Evolutionary conservation across 2,797 vertebrate species (phyloP).

Genomic region (Lerista edwardsae): DNA sequence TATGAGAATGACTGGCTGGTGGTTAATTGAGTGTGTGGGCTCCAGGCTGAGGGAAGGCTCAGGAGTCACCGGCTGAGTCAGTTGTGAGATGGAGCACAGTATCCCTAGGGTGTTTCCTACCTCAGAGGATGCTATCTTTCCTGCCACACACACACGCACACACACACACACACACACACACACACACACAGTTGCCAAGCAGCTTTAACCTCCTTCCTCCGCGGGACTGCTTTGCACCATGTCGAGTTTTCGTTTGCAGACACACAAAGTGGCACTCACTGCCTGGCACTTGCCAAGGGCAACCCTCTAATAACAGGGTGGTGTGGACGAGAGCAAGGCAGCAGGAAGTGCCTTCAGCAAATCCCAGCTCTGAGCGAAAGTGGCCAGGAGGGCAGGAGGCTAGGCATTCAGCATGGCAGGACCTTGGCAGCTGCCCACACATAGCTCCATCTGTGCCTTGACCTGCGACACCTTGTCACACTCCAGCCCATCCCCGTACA

Average conservation of each 20-base stretch:
- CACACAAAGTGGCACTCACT: slow-evolving; percentile 1
- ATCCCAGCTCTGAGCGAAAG: background rate
- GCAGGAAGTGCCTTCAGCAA: background rate
- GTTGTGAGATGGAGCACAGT: background rate
- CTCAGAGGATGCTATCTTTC: background rate
- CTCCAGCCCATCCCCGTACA: background rate
- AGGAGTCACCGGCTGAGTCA: background rate
- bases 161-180: too few relatives aligned
- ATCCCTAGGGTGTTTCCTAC: background rate
- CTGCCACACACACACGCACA: background rate
- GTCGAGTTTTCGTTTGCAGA: background rate
- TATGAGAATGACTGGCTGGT: background rate
- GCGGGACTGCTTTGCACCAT: background rate
- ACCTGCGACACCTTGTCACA: slow-evolving; percentile 11
- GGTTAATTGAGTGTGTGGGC: background rate
- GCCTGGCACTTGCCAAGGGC: background rate
- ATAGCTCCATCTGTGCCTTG: background rate
- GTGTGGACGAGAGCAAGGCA: background rate
- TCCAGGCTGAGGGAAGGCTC: background rate
- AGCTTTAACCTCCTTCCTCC: background rate
- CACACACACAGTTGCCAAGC: background rate
- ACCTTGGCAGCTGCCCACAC: background rate
- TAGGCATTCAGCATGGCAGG: background rate
- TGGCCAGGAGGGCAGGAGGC: background rate
- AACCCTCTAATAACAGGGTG: slow-evolving; percentile 2